Evolutionary conservation across 2,797 vertebrate species (phyloP), one percentile per base, ranked within the genome.

Genomic region (Steatocranus sp.): DNA sequence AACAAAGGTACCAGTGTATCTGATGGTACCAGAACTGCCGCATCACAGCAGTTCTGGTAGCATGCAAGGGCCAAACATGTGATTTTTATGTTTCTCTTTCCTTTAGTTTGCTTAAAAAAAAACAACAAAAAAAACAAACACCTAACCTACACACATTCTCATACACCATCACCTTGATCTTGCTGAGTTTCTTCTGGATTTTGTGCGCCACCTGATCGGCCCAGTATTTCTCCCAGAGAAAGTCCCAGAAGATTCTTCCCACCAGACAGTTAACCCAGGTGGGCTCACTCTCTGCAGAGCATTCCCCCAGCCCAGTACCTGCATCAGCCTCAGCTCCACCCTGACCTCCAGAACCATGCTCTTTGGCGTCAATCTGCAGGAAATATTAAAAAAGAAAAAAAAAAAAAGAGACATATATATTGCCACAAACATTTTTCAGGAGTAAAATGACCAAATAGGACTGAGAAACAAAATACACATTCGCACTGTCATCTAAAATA

Each of bases 201-300:
- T 97, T 98, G 89, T 92, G 94, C 11, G 96, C 96, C 88, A 98
- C 97, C 87, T 96, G 96, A 88, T 97, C 95, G 0, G 95, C 96
- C 97, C 97, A 98, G 94, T 97, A 97, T 34, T 88, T 96, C 86
- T 98, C 97, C 27, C 89, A 85, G 5, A 98, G 96, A 87, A 97
- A 97, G 92, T 98, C 97, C 97, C 97, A 98, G 92, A 97, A 97
- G 88, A 98, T 94, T 51, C 97, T 93, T 0, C 97, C 97, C 83
- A 97, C 94, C 80, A 97, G 84, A 0, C 96, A 96, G 1, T 98
- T 98, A 85, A 97, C 92, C 97, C 97, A 97, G 48, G 89, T 77
- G 34, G 92, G 87, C 56, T 95, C 92, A 11, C 53, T 56, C 41
- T 94, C 94, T 5, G 63, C 36, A 38, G 83, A 80, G 78, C 18